A percentile compares a stretch with the other conserved stretches of the same genome.
Conservation (phyloP, 1,140 invertebrate species). For the Trichomalopsis sarcophagae region DNA sequence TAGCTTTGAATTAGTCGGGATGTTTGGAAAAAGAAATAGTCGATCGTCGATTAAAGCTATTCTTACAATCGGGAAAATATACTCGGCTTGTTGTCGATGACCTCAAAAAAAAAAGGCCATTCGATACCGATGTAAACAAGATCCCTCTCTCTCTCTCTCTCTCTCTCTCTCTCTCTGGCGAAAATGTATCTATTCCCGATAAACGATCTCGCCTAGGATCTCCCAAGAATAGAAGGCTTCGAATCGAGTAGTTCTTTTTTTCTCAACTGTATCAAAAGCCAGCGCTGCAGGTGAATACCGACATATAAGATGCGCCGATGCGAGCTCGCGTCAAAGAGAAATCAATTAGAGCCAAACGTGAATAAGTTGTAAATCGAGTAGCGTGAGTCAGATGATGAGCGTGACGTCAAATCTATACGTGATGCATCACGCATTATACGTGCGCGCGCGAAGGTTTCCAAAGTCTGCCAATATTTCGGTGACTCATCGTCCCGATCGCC, state of each 20-base stretch:
- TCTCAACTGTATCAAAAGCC: no score
- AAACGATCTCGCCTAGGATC: no score
- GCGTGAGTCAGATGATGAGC: conserved; percentile 7
- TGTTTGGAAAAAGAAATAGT: no score
- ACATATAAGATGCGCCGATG: not conserved
- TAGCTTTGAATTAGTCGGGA: no score
- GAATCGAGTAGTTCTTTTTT: not conserved
- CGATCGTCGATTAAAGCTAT: not conserved
- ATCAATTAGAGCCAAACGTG: not conserved
- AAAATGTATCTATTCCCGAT: no score
- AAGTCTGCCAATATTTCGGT: conserved; percentile 29
- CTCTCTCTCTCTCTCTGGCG: no score
- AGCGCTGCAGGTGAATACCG: no score
- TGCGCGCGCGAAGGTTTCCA: not conserved
- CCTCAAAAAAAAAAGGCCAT: no score
- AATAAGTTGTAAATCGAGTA: conserved; percentile 17
- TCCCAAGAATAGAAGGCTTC: not conserved
- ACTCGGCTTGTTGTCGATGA: no score
- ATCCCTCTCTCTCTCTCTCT: no score
- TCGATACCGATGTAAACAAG: no score
- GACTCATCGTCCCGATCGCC: not conserved
- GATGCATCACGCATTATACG: conserved; percentile 34
- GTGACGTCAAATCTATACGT: conserved; percentile 25
- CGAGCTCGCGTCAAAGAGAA: not conserved
- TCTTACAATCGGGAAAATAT: no score